Conservation (phyloP, 1,140 invertebrate species). For the Meloidogyne floridensis region DNA sequence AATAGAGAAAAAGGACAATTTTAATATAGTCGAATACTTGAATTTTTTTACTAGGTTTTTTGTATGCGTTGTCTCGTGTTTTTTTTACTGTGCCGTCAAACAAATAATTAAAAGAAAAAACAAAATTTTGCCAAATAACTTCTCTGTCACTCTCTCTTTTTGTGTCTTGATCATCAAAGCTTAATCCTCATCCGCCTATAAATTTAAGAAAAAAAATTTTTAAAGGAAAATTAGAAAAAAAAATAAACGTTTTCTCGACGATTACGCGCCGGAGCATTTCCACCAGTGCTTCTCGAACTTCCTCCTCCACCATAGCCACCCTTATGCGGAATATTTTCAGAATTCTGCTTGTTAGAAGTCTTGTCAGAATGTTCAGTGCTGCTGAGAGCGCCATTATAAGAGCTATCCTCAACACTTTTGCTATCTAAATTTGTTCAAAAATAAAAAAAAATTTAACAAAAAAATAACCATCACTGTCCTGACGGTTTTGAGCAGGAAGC, state of each 20-base stretch:
- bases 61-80: neutral
- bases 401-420: conserved; percentile 3
- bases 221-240: neutral
- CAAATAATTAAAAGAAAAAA: neutral
- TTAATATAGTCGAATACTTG: neutral
- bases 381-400: neutral
- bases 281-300: neutral
- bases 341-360: neutral
- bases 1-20: neutral
- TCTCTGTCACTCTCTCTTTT: neutral
- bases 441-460: neutral
- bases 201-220: neutral
- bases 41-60: neutral
- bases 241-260: conserved; percentile 18
- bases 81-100: neutral
- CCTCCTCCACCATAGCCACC: neutral
- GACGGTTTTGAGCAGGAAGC: neutral
- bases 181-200: neutral
- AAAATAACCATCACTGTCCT: neutral
- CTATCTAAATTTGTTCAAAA: neutral
- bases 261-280: conserved; percentile 16
- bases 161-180: neutral
- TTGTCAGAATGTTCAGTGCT: conserved; percentile 3
- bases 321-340: conserved; percentile 3
- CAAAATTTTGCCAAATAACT: neutral